phyloP scores from a whole-genome alignment of 2,888 invertebrate genomes.

The Lacanobia oleracea region DNA sequence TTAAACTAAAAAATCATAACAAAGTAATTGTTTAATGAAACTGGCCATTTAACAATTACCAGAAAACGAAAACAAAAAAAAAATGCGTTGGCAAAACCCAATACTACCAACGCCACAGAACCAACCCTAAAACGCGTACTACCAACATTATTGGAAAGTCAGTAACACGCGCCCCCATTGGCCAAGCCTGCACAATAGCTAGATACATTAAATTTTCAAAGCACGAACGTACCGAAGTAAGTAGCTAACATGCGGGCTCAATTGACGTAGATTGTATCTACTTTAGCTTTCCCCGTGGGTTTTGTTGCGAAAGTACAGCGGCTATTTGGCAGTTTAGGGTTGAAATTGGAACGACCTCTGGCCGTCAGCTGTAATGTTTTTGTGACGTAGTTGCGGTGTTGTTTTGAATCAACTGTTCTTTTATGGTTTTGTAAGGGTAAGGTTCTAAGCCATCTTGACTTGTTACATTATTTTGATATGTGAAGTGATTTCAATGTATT shows the following conservation, averaged over 20 bases:
- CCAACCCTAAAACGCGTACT: constrained; percentile 25
- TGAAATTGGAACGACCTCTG: constrained; percentile 36
- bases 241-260: constrained; percentile 60
- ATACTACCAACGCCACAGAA: constrained; percentile 27
- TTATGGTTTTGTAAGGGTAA: no score
- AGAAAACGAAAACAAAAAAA: not conserved
- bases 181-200: constrained; percentile 33
- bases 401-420: no score
- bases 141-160: constrained; percentile 37
- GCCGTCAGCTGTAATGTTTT: constrained; percentile 11
- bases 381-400: not conserved
- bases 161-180: constrained; percentile 23
- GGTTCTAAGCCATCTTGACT: no score
- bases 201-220: constrained; percentile 61
- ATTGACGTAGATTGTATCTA: constrained; percentile 56
- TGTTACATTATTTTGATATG: no score
- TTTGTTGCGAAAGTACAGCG: constrained; percentile 22
- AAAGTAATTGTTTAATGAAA: not conserved
- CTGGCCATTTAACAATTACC: not conserved
- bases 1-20: not conserved
- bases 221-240: constrained; percentile 55
- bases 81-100: not conserved
- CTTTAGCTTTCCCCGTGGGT: constrained; percentile 27
- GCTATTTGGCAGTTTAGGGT: constrained; percentile 18
- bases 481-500: no score